Evolutionary conservation across 1,140 invertebrate species (phyloP), one percentile per base, ranked within the genome.

Genomic region (Halesus radiatus): DNA sequence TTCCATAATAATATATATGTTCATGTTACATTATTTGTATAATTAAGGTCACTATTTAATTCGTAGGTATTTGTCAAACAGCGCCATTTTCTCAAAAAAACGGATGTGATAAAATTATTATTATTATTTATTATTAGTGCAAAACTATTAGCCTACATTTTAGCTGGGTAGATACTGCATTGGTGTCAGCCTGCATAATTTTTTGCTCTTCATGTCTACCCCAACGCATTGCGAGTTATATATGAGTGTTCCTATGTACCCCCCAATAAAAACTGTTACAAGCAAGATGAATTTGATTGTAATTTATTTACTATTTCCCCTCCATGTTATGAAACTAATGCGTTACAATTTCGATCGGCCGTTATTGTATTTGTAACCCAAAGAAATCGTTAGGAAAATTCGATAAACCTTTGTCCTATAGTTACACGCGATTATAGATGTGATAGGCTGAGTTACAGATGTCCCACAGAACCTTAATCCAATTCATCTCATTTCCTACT

Each of bases 241-340:
- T 32, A 32, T 32, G 32, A 32, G 32, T 13, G 37, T 45, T 1
- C 37, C 37, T 45, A 45, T 37, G n/a, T 66, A 66, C 26, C 62
- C 68, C 68, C 68, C 50, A 66, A 66, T 53, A 72, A 72, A 72
- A 60, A 18, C 73, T 58, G 53, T 75, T 75, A 58, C 73, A 58
- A 32, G 54, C 53, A 60, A 79, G 68, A 79, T 73, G 66, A 73
- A 79, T 79, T 79, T 58, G 66, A 53, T 79, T 26, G 77, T 79
- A 79, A 79, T 79, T 79, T 79, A 79, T 79, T 79, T 79, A 79
- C 52, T 79, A 79, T 79, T 70, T 70, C 77, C 76, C 77, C 76
- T 54, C 32, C 4, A 18, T 22, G 8, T 78, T 68, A 54, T 54
- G 53, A 68, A 5, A 66, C 32, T 78, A 76, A 56, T 68, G 32